phyloP scores from a whole-genome alignment of 2,797 vertebrate genomes.

The Serranus cabrilla region DNA sequence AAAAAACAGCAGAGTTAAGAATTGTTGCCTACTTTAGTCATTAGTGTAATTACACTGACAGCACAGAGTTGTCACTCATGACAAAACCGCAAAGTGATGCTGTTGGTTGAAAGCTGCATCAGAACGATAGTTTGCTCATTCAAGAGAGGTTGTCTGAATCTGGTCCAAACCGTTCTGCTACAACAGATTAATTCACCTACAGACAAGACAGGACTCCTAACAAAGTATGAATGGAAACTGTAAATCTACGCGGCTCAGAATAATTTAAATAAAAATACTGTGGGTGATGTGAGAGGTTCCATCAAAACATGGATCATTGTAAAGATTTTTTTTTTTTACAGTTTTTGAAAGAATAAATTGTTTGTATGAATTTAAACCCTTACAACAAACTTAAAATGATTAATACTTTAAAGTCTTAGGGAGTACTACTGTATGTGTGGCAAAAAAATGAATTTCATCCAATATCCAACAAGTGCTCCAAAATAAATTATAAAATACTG shows the following conservation, averaged over 20 bases:
- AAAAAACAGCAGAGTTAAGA: not conserved
- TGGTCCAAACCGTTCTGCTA: not conserved
- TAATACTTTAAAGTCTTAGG: not conserved
- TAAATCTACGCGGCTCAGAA: not conserved
- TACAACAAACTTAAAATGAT: not conserved
- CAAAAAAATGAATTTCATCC: not conserved
- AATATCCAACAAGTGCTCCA: not conserved
- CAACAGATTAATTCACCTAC: not conserved
- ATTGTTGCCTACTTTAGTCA: not conserved
- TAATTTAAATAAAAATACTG: not conserved
- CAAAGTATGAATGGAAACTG: not conserved
- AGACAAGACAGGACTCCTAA: not conserved
- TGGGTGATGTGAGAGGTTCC: not conserved
- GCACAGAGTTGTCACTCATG: not conserved
- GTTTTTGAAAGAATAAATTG: too few relatives aligned
- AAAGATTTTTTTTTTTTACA: not conserved
- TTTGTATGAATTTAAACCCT: too few relatives aligned
- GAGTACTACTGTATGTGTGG: not conserved
- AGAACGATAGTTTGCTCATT: conserved; percentile 12
- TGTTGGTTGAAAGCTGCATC: conserved; percentile 1
- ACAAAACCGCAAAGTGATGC: not conserved
- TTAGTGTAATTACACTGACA: not conserved
- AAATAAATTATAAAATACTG: not conserved
- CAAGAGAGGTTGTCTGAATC: not conserved
- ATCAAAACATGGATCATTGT: not conserved